A percentile compares a stretch with the other conserved stretches of the same genome.
phyloP scores from a whole-genome alignment of 1,140 invertebrate species.

The Lutraria rhynchaena region DNA sequence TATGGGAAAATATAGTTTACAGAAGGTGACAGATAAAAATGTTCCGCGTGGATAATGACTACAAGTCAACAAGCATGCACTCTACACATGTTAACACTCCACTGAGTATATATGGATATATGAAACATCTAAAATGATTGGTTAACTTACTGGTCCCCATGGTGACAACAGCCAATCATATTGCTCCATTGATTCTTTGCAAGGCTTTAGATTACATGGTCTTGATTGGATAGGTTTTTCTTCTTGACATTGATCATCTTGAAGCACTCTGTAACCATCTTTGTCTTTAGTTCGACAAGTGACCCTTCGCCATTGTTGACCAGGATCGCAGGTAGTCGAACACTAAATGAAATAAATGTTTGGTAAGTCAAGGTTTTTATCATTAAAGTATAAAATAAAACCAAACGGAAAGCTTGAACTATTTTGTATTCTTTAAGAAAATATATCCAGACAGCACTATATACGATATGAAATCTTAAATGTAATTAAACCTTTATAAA shows the following conservation, averaged over 20 bases:
- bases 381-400: too few relatives aligned
- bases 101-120: conserved; percentile 18
- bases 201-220: conserved; percentile 59
- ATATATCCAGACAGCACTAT: too few relatives aligned
- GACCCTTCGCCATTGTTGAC: conserved; percentile 86
- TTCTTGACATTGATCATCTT: conserved; percentile 55
- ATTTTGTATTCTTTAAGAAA: too few relatives aligned
- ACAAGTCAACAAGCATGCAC: conserved; percentile 29
- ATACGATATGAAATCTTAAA: too few relatives aligned
- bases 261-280: conserved; percentile 28
- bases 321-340: conserved; percentile 87
- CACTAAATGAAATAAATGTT: conserved; percentile 85
- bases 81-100: conserved; percentile 25
- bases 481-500: too few relatives aligned
- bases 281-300: conserved; percentile 84
- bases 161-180: conserved; percentile 68
- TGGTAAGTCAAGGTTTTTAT: background rate
- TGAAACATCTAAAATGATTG: conserved; percentile 4
- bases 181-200: conserved; percentile 48
- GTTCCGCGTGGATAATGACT: background rate
- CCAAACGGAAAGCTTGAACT: too few relatives aligned
- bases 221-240: conserved; percentile 49
- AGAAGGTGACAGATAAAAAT: too few relatives aligned
- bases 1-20: too few relatives aligned
- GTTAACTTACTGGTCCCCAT: conserved; percentile 72